phyloP scores from a whole-genome alignment of 1,140 invertebrate species.

The Pseudomyrmex dendroicus region DNA sequence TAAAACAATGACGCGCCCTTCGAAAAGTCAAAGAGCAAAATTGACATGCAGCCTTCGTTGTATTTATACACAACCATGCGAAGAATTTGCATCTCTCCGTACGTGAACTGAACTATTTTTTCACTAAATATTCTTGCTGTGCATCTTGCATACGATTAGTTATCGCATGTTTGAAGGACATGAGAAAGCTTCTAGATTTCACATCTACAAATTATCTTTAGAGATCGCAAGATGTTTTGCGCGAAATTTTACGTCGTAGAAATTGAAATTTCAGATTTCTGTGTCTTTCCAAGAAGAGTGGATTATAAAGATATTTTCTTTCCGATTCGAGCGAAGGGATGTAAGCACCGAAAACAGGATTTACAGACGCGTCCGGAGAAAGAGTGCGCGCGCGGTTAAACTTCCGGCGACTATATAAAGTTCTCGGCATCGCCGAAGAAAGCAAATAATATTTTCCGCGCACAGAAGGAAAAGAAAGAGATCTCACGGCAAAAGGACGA shows the following conservation, averaged over 20 bases:
- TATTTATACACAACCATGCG: background rate
- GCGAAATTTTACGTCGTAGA: background rate
- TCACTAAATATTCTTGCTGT: background rate
- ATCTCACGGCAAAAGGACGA: constrained; percentile 13
- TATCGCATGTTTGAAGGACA: background rate
- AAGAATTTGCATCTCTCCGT: background rate
- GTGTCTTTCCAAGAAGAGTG: background rate
- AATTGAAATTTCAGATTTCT: background rate
- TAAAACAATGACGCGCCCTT: background rate
- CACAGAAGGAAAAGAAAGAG: no score
- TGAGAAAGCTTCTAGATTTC: constrained; percentile 13
- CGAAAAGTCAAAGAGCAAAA: constrained; percentile 6
- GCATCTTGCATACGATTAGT: background rate
- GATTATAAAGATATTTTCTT: background rate
- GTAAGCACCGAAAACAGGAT: constrained; percentile 41
- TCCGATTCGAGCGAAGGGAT: background rate
- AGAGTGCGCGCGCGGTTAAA: constrained; percentile 36
- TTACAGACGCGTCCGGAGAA: constrained; percentile 34
- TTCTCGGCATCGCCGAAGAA: constrained; percentile 34
- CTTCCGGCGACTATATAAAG: constrained; percentile 54
- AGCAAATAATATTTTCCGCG: constrained; percentile 67
- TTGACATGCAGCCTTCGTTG: background rate
- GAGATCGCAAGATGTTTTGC: background rate
- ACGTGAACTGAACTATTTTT: background rate
- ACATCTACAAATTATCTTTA: constrained; percentile 1